Base-by-base conservation (phyloP, 23 tunicate species). In the Trididemnum clinides region DNA sequence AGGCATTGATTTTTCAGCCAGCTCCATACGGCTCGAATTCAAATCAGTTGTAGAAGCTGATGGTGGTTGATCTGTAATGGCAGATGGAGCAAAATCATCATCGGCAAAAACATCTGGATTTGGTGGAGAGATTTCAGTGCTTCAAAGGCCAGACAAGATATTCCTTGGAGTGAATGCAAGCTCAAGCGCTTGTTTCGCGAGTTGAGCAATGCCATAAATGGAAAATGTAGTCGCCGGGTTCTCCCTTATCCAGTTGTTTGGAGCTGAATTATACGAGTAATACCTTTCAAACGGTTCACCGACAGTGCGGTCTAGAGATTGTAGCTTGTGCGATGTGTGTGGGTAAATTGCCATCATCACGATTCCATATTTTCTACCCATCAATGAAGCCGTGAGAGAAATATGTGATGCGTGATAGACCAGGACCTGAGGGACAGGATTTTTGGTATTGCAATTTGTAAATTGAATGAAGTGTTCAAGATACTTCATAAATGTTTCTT, bases 211-310 rank as follows among this genome's bases (percentile, higher is more conserved):
- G 30, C 59, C 59, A 64, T 33, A 82, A 35, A 82, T 82, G 32
- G 77, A 33, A 6, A 82, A 38, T 4, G 78, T 66, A 18, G 50
- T 82, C 25, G 35, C 58, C 4, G 81, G 81, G 81, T 74, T 82
- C 28, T 39, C 50, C 51, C 63, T 82, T 51, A 82, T 82, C 86
- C 86, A 82, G 50, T 54, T 33, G 59, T 82, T 79, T 20, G 33
- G 34, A 38, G 86, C 86, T 64, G 51, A 15, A 35, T 35, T 66
- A 34, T 64, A 33, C 22, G 81, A 63, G 15, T 44, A 44, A 44
- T 44, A 44, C 54, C 54, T 44, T 44, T 44, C 15, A 44, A 44
- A 44, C 15, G 54, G 54, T n/a, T 15, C 54, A 44, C 15, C 10
- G 54, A 44, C 54, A 44, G 54, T 44, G 54, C 15, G 54, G 54